Conservation (phyloP, 92 coral and sea anemone genomes). For the Heteractis magnifica region DNA sequence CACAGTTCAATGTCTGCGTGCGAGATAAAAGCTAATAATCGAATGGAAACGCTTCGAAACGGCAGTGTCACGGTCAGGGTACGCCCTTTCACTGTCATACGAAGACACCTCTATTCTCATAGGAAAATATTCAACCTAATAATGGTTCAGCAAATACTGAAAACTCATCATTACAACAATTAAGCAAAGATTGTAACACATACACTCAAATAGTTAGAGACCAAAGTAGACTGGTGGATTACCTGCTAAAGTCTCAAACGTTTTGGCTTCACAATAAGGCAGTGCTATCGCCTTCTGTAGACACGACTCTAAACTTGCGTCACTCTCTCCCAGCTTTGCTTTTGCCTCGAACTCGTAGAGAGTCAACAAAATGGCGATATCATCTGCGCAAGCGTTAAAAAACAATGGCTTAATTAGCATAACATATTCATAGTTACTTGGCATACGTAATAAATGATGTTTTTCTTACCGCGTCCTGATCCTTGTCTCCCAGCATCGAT, state of each 20-base stretch:
- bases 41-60: no score
- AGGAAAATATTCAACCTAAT: no score
- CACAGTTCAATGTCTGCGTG: no score
- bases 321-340: slow-evolving; percentile 76
- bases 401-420: neutral
- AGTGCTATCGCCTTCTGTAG: slow-evolving; percentile 66
- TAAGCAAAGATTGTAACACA: no score
- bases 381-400: slow-evolving; percentile 52
- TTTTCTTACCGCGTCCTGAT: slow-evolving; percentile 28
- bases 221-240: neutral
- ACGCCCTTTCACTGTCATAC: no score
- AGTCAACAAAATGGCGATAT: slow-evolving; percentile 62
- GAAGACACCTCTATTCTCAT: no score
- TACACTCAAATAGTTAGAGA: neutral
- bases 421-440: no score
- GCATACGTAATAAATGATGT: neutral
- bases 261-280: slow-evolving; percentile 71
- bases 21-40: no score
- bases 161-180: no score
- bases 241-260: slow-evolving; percentile 97
- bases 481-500: slow-evolving; percentile 39
- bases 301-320: slow-evolving; percentile 64
- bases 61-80: no score
- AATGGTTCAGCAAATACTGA: no score
- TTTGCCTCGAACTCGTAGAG: slow-evolving; percentile 97